Evolutionary conservation across 2,888 invertebrate genomes (phyloP), one percentile per base, ranked within the genome.

Genomic region (Callimorpha dominula): DNA sequence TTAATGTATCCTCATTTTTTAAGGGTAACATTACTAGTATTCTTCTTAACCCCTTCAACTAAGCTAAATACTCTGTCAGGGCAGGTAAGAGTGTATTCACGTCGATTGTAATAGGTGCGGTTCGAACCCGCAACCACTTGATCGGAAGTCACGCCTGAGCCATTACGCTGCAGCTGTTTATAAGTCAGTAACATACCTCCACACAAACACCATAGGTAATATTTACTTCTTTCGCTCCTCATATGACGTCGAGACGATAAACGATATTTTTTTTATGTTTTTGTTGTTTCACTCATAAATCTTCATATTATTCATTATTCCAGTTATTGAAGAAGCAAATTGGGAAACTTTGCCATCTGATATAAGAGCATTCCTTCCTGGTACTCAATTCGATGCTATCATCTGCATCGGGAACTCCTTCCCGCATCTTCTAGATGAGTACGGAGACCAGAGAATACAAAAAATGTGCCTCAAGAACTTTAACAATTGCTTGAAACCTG

Each of bases 381-480:
- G 96, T 5, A 96, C 96, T 17, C 97, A 97, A 71, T 99, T 98
- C 88, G 99, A 99, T 93, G 98, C 98, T 0, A 98, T 99, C 52
- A 97, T 99, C 79, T 98, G 98, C 88, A 95, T 99, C 70, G 99
- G 99, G 66, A 99, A 99, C 92, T 98, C 98, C 3, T 99, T 99
- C 90, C 98, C 99, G 71, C 99, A 99, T 93, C 96, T 99, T 87
- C 96, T 98, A 81, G 98, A 98, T 87, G 96, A 97, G 71, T 97
- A 93, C 81, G 98, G 98, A 0, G 98, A 98, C 91, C 98, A 98
- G 90, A 93, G 97, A 31, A 97, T 97, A 78, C 98, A 98, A 92
- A 97, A 96, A 95, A 96, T 96, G 93, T 98, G 98, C 11, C 92
- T 99, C 40, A 92, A 90, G 70, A 98, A 99, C 92, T 99, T 99